Conservation (phyloP, 2,113 vertebrate genomes). For the Delphinapterus leucas region DNA sequence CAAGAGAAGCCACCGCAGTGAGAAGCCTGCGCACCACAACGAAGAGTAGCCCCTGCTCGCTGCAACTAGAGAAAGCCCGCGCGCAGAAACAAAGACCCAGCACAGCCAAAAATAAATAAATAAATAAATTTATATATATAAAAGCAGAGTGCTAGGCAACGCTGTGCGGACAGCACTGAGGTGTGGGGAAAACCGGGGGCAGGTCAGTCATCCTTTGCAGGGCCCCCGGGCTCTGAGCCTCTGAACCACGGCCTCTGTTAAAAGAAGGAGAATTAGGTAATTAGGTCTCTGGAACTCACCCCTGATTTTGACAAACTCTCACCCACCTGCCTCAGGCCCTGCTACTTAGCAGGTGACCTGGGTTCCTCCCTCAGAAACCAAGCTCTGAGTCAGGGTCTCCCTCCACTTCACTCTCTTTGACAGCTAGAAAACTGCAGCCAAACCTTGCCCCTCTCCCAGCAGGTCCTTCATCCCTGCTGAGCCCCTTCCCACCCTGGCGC, state of each 20-base stretch:
- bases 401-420: not conserved
- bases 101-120: no score
- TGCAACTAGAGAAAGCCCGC: no score
- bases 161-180: not conserved
- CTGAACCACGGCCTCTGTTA: not conserved
- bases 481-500: not conserved
- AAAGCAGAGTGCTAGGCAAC: not conserved
- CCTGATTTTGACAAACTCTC: not conserved
- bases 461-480: not conserved
- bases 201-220: no score
- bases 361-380: not conserved
- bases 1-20: no score
- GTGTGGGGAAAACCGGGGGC: not conserved
- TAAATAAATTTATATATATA: not conserved
- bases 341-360: not conserved
- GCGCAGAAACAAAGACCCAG: no score
- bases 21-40: no score
- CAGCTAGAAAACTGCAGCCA: not conserved
- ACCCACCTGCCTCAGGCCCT: no score
- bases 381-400: not conserved
- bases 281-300: not conserved
- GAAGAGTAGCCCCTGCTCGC: no score
- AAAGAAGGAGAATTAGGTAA: not conserved
- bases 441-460: not conserved
- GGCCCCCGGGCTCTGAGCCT: not conserved